Evolutionary conservation across 1,140 invertebrate species (phyloP).

Genomic region (Callitettix versicolor): DNA sequence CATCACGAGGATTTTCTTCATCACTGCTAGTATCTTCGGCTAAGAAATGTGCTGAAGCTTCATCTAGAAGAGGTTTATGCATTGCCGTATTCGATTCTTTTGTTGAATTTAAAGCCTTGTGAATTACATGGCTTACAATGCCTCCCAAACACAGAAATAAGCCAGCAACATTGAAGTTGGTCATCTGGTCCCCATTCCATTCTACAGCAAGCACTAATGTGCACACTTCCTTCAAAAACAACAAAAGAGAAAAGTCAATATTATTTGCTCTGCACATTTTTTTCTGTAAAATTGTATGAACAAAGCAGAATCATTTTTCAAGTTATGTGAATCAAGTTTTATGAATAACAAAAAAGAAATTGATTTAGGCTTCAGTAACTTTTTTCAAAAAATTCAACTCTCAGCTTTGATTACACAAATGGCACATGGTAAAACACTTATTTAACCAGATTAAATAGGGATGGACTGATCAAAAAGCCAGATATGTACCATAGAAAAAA

Average conservation of each 20-base stretch:
- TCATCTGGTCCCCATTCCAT: conserved; percentile 76
- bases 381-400: too few species aligned
- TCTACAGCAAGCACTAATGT: conserved; percentile 76
- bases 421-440: too few species aligned
- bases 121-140: conserved; percentile 74
- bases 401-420: too few species aligned
- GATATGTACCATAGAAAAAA: too few species aligned
- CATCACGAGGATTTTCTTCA: conserved; percentile 28
- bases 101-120: conserved; percentile 47
- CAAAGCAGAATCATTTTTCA: neutral
- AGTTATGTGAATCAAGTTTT: too few species aligned
- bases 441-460: too few species aligned
- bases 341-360: too few species aligned
- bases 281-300: neutral
- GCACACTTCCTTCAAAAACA: conserved; percentile 72
- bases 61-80: conserved; percentile 31
- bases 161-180: conserved; percentile 71
- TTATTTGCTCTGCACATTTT: too few species aligned
- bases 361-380: too few species aligned
- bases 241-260: neutral
- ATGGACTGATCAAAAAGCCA: too few species aligned
- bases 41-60: conserved; percentile 17
- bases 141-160: conserved; percentile 79
- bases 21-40: conserved; percentile 33
- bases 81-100: conserved; percentile 30